A percentile compares a stretch with the other conserved stretches of the same genome.
These are phyloP conservation scores for Semaprochilodus insignis DNA, from an alignment of 2,797 vertebrate species.

Conservation along the genomic window DNA sequence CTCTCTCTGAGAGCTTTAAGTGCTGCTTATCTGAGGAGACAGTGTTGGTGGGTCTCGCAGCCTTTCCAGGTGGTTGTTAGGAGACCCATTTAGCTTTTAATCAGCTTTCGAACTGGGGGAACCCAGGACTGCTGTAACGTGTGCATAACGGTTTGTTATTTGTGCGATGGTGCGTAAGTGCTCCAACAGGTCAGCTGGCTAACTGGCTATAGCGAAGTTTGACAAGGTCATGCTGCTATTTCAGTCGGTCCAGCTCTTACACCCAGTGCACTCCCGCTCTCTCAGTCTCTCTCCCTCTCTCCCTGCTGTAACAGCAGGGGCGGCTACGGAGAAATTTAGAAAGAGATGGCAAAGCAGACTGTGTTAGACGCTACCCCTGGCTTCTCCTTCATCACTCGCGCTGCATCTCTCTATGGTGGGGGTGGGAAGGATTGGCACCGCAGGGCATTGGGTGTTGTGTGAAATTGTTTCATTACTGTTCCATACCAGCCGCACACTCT, in stretches of 20 bases:
- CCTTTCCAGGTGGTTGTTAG: too few relatives aligned
- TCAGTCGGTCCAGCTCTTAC: background rate
- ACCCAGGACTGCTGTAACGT: too few relatives aligned
- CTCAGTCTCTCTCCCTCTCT: background rate
- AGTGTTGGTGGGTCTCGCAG: too few relatives aligned
- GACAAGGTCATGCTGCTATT: constrained; percentile 1
- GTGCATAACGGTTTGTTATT: too few relatives aligned
- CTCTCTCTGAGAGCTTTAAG: background rate
- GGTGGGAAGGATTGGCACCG: constrained; percentile 66
- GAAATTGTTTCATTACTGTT: constrained; percentile 67
- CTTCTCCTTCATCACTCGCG: constrained; percentile 32
- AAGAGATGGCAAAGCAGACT: background rate
- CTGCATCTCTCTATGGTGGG: constrained; percentile 4
- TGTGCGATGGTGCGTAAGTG: too few relatives aligned
- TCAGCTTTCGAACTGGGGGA: too few relatives aligned
- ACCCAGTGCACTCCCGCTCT: background rate
- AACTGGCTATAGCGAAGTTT: background rate
- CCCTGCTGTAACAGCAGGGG: background rate
- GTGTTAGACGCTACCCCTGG: constrained; percentile 28
- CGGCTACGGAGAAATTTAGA: background rate
- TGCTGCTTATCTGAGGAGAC: too few relatives aligned
- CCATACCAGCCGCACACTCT: constrained; percentile 22
- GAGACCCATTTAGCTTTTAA: too few relatives aligned
- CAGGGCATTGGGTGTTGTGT: constrained; percentile 72
- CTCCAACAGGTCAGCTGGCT: background rate